phyloP scores from a whole-genome alignment of 2,888 invertebrate species.

The Diaprepes abbreviatus region DNA sequence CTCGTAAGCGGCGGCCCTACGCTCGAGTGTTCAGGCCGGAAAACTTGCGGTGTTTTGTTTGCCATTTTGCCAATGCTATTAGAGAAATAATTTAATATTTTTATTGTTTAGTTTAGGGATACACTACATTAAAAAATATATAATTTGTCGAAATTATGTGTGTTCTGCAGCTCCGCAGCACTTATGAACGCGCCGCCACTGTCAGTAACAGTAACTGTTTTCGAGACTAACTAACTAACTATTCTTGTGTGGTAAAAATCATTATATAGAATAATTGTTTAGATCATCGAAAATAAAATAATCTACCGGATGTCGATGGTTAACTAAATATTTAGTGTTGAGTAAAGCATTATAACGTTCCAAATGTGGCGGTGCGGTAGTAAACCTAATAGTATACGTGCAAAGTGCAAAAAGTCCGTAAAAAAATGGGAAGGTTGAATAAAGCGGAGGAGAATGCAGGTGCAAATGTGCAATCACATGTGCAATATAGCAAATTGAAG shows the following conservation, averaged over 20 bases:
- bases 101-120: too few relatives aligned
- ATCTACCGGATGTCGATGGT: not conserved
- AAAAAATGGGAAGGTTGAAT: slow-evolving; percentile 70
- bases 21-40: too few relatives aligned
- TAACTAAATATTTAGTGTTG: not conserved
- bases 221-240: too few relatives aligned
- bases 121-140: too few relatives aligned
- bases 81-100: too few relatives aligned
- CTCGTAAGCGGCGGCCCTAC: too few relatives aligned
- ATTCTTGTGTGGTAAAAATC: not conserved
- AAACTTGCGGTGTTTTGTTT: too few relatives aligned
- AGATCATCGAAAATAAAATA: not conserved
- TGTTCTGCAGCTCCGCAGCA: too few relatives aligned
- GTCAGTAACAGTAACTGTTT: not conserved
- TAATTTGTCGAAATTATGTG: too few relatives aligned
- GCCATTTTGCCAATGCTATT: too few relatives aligned
- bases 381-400: not conserved
- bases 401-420: not conserved
- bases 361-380: not conserved
- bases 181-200: too few relatives aligned
- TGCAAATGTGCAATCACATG: slow-evolving; percentile 69
- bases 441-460: slow-evolving; percentile 58
- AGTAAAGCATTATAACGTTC: not conserved
- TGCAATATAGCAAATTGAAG: slow-evolving; percentile 73
- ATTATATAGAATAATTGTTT: not conserved